These are phyloP conservation scores for Aix galericulata DNA, from an alignment of 2,113 vertebrate species.

Conservation along the genomic window DNA sequence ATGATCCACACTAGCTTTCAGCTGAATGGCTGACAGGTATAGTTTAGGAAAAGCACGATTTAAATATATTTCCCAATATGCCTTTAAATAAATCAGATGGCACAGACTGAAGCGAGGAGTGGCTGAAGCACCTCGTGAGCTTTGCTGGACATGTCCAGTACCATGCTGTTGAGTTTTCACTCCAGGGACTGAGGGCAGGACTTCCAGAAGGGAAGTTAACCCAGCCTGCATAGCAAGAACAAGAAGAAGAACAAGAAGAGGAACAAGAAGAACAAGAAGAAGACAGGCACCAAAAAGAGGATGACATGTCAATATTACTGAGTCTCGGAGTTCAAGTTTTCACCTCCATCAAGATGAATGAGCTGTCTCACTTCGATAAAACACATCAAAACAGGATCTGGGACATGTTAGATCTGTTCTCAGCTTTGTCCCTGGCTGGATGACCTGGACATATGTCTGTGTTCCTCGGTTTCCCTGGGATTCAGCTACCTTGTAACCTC, in stretches of 20 bases:
- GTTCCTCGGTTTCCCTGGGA: background rate
- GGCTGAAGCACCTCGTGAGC: background rate
- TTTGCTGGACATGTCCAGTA: background rate
- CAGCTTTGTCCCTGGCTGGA: background rate
- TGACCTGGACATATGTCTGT: background rate
- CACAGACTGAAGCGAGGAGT: background rate
- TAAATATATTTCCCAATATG: background rate
- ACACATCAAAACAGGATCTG: accelerated
- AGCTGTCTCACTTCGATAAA: background rate
- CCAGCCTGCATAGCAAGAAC: background rate
- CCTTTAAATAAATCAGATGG: background rate
- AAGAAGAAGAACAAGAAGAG: background rate
- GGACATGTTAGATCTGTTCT: accelerated
- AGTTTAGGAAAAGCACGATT: background rate
- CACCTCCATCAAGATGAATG: accelerated
- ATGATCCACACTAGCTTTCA: background rate
- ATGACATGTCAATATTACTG: background rate
- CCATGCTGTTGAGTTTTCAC: background rate
- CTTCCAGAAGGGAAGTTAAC: background rate
- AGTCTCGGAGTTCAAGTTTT: accelerated
- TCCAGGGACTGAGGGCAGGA: background rate
- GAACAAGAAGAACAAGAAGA: background rate
- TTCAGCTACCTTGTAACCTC: background rate
- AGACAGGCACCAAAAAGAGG: background rate
- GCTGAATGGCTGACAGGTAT: background rate